Percentiles rank a stretch among this genome's conserved stretches.
These are phyloP conservation scores for Encarsia formosa DNA, from an alignment of 2,888 invertebrate genomes.

Conservation along the genomic window DNA sequence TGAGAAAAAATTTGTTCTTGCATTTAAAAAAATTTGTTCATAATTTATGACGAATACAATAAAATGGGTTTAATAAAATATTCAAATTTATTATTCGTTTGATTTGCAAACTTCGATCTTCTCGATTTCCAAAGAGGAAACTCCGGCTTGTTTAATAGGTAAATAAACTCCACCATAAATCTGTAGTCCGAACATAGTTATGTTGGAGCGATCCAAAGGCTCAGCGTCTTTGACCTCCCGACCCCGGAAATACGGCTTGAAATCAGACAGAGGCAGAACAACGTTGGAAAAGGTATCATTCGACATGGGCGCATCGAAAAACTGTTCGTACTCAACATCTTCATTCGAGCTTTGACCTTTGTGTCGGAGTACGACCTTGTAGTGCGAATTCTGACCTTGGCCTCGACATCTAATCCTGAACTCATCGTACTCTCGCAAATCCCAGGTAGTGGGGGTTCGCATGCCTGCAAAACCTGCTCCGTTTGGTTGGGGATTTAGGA, in stretches of 20 bases:
- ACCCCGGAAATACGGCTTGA: conserved; percentile 62
- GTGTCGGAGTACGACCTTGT: conserved; percentile 61
- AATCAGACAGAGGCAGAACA: conserved; percentile 56
- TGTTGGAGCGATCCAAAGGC: conserved; percentile 56
- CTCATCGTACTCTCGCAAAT: conserved; percentile 54
- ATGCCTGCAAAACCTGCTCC: conserved; percentile 67
- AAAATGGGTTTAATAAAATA: too few relatives aligned
- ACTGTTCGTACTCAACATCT: conserved; percentile 61
- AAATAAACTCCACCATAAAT: conserved; percentile 65
- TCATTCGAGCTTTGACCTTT: conserved; percentile 57
- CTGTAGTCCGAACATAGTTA: conserved; percentile 63
- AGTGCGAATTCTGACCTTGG: conserved; percentile 59
- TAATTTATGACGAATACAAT: too few relatives aligned
- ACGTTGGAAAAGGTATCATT: conserved; percentile 54
- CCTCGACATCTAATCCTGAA: conserved; percentile 58
- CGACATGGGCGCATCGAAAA: conserved; percentile 55
- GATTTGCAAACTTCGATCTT: conserved; percentile 53
- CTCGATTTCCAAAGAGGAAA: conserved; percentile 63
- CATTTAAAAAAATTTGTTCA: too few relatives aligned
- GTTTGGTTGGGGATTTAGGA: conserved; percentile 64
- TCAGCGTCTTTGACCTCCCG: conserved; percentile 56
- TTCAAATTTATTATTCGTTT: too few relatives aligned
- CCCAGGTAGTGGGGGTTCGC: conserved; percentile 52
- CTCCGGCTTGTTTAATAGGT: conserved; percentile 61
- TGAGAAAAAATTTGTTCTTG: too few relatives aligned